Evolutionary conservation across 1,140 invertebrate genomes (phyloP).

Genomic region (Cyrtorhinus lividipennis): DNA sequence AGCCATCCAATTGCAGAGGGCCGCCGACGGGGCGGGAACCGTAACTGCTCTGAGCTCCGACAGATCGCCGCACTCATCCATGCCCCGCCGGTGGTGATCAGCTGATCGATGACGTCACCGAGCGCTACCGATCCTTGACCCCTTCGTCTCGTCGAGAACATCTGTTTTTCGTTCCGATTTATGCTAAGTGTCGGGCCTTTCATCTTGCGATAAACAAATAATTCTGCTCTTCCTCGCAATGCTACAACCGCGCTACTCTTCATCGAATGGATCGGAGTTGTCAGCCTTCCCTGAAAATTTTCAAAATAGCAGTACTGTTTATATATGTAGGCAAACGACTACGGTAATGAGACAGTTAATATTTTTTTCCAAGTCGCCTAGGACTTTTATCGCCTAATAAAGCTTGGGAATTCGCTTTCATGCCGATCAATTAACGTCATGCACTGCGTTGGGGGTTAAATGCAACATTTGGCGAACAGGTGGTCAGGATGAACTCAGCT

Average conservation of each 20-base stretch:
- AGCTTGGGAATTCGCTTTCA: neutral
- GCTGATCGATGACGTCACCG: neutral
- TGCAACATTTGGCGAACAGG: slow-evolving; percentile 14
- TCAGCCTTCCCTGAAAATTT: no score
- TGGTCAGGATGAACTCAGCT: slow-evolving; percentile 5
- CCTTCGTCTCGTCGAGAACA: neutral
- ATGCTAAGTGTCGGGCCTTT: no score
- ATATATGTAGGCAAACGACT: no score
- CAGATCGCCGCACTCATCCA: neutral
- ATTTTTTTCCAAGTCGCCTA: neutral
- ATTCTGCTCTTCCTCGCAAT: neutral
- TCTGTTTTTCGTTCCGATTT: neutral
- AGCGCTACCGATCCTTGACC: neutral
- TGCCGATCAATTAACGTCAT: neutral
- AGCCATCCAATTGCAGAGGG: no score
- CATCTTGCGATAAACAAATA: neutral
- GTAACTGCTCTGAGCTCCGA: no score
- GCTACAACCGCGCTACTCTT: neutral
- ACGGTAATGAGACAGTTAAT: no score
- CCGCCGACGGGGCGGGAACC: no score
- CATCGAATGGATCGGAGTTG: neutral
- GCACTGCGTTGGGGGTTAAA: neutral
- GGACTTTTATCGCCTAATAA: neutral
- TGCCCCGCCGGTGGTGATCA: neutral
- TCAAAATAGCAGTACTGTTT: no score